These are phyloP conservation scores for Arrhopalites spinosus DNA, from an alignment of 2,888 invertebrate species.

Conservation along the genomic window DNA sequence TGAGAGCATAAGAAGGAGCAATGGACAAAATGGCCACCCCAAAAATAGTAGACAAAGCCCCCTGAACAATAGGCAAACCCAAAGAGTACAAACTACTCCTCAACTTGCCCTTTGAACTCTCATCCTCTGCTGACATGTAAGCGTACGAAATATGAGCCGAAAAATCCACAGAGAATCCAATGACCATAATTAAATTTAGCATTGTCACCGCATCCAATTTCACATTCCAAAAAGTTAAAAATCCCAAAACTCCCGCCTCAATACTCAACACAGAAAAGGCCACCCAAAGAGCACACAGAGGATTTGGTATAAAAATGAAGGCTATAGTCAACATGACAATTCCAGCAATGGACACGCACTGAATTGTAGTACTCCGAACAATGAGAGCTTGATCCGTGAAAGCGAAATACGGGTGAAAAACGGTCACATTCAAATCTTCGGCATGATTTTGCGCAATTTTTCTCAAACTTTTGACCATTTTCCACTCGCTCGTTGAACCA, in stretches of 20 bases:
- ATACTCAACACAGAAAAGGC: slow-evolving; percentile 93
- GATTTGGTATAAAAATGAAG: slow-evolving; percentile 89
- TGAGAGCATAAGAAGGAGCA: slow-evolving; percentile 91
- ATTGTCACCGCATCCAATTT: slow-evolving; percentile 93
- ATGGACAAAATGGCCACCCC: slow-evolving; percentile 81
- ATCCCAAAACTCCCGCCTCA: slow-evolving; percentile 90
- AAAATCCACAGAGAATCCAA: slow-evolving; percentile 94
- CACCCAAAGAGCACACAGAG: slow-evolving; percentile 90
- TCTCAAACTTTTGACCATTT: slow-evolving; percentile 82
- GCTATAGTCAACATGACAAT: slow-evolving; percentile 92
- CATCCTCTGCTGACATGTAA: slow-evolving; percentile 86
- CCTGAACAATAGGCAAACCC: slow-evolving; percentile 89
- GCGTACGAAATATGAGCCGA: slow-evolving; percentile 95
- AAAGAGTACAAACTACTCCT: slow-evolving; percentile 85
- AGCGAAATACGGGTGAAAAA: slow-evolving; percentile 94
- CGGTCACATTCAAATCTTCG: slow-evolving; percentile 74
- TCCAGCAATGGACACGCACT: slow-evolving; percentile 87
- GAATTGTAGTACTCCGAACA: slow-evolving; percentile 83
- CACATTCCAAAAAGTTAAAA: slow-evolving; percentile 95
- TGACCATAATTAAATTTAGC: slow-evolving; percentile 97
- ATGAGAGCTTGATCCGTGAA: slow-evolving; percentile 93
- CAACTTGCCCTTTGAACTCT: slow-evolving; percentile 77
- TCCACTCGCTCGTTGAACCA: slow-evolving; percentile 87
- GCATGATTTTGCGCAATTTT: slow-evolving; percentile 74
- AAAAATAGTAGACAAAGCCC: slow-evolving; percentile 86